Percentiles rank a stretch among this genome's conserved stretches.
These are phyloP conservation scores for Phengaris arion DNA, from an alignment of 2,888 invertebrate species.

Conservation along the genomic window DNA sequence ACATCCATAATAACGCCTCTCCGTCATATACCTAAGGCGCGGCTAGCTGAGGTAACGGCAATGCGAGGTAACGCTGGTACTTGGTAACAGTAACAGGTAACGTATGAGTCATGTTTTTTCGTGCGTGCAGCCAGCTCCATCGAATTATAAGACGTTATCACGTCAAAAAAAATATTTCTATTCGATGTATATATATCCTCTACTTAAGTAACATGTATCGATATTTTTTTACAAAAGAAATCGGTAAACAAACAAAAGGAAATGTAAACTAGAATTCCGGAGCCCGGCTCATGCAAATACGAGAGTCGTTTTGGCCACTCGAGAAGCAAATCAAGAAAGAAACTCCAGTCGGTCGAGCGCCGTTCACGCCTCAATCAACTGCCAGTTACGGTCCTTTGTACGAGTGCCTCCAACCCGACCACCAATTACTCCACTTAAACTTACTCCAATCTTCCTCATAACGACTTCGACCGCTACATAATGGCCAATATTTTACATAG, in stretches of 20 bases:
- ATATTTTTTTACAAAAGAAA: not conserved
- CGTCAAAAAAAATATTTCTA: too few relatives aligned
- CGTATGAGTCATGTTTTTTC: too few relatives aligned
- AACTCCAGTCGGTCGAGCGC: slow-evolving; percentile 66
- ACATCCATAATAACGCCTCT: too few relatives aligned
- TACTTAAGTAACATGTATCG: not conserved
- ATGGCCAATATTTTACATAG: slow-evolving; percentile 25
- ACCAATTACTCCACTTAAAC: slow-evolving; percentile 31
- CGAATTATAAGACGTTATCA: too few relatives aligned
- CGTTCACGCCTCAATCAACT: slow-evolving; percentile 78
- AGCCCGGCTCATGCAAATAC: slow-evolving; percentile 74
- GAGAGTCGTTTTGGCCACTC: slow-evolving; percentile 75
- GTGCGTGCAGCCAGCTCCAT: too few relatives aligned
- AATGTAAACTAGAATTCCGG: slow-evolving; percentile 52
- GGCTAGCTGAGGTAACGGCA: too few relatives aligned
- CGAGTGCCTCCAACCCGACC: slow-evolving; percentile 52
- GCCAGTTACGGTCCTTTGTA: slow-evolving; percentile 70
- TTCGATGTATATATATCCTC: not conserved
- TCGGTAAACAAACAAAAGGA: not conserved
- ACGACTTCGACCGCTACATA: slow-evolving; percentile 14
- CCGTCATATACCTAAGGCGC: too few relatives aligned
- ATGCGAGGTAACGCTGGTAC: too few relatives aligned
- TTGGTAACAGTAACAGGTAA: too few relatives aligned
- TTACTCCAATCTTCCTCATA: slow-evolving; percentile 27
- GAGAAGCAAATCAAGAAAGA: slow-evolving; percentile 77